These are phyloP conservation scores for Chloropsis hardwickii DNA, from an alignment of 2,113 vertebrate genomes.

Conservation along the genomic window DNA sequence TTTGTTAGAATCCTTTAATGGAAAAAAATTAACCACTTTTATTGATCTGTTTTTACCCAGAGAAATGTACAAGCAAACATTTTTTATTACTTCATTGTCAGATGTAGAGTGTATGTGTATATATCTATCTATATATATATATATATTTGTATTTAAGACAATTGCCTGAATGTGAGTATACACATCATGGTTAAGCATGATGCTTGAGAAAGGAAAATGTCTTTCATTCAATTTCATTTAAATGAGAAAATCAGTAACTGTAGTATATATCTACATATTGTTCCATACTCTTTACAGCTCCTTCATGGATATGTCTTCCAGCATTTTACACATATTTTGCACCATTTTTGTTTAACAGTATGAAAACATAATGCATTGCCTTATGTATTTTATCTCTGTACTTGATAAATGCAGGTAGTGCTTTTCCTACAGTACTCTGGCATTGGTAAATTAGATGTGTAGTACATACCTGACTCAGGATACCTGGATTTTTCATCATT, in stretches of 20 bases:
- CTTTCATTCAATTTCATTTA: neutral
- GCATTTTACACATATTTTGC: neutral
- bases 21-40: neutral
- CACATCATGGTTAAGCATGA: slow-evolving; percentile 1
- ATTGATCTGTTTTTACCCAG: neutral
- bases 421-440: neutral
- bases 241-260: neutral
- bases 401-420: slow-evolving; percentile 3
- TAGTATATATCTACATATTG: neutral
- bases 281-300: neutral
- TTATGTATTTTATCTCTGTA: neutral
- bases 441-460: neutral
- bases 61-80: neutral
- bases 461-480: slow-evolving; percentile 32
- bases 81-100: neutral
- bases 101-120: neutral
- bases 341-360: neutral
- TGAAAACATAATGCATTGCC: neutral
- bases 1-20: neutral
- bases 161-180: slow-evolving; percentile 22
- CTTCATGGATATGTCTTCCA: neutral
- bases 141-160: neutral
- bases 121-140: neutral
- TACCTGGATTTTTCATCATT: slow-evolving; percentile 1
- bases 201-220: slow-evolving; percentile 5